These are phyloP conservation scores for Hirtodrosophila trivittata DNA, from an alignment of 2,888 invertebrate species.

Conservation along the genomic window DNA sequence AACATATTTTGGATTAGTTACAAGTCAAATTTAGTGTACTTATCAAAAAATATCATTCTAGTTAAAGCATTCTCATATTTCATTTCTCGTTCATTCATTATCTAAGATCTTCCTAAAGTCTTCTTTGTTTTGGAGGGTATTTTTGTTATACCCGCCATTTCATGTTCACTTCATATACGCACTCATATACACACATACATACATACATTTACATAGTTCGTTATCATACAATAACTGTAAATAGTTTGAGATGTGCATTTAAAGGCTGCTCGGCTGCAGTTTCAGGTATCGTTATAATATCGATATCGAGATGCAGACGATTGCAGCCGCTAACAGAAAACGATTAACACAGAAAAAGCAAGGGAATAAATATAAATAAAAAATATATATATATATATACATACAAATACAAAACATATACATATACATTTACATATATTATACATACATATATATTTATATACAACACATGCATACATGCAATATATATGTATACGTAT, in stretches of 20 bases:
- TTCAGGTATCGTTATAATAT: neutral
- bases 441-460: slow-evolving; percentile 7
- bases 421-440: slow-evolving; percentile 8
- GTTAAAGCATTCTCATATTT: neutral
- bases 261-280: slow-evolving; percentile 13
- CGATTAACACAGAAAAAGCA: slow-evolving; percentile 5
- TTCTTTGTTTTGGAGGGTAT: too few relatives aligned
- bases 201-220: slow-evolving; percentile 4
- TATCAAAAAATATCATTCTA: slow-evolving; percentile 8
- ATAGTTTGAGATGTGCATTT: slow-evolving; percentile 35
- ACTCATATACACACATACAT: neutral
- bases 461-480: slow-evolving; percentile 3
- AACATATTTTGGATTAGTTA: neutral
- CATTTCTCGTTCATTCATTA: neutral
- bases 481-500: slow-evolving; percentile 10
- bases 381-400: neutral
- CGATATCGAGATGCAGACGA: slow-evolving; percentile 17
- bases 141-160: too few relatives aligned
- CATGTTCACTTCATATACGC: neutral
- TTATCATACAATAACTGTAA: slow-evolving; percentile 33
- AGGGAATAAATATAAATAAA: slow-evolving; percentile 1
- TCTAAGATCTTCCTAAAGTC: neutral
- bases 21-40: slow-evolving; percentile 17
- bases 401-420: neutral
- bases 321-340: slow-evolving; percentile 1